Evolutionary conservation across 2,797 vertebrate genomes (phyloP), one percentile per base, ranked within the genome.

Genomic region (Bufotes viridis): DNA sequence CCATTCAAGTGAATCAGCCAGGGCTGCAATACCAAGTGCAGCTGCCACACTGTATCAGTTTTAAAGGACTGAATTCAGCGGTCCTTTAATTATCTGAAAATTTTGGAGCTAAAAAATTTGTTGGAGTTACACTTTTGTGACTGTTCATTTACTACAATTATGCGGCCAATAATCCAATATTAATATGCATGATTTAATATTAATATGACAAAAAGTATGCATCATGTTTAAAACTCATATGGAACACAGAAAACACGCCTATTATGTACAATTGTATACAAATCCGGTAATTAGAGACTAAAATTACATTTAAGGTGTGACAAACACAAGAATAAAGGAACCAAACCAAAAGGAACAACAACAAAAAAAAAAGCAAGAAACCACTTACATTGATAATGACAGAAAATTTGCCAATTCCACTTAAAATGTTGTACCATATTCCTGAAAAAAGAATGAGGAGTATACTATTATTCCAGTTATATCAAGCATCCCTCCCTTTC

Each of bases 321-420:
- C 17, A 12, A n/a, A 51, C 20, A 13, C 3, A 22, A 51, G 12
- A 75, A 75, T 51, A 75, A 75, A 22, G 22, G 49, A 53, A 72
- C 29, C 1, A 12, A 75, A n/a, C 29, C 2, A 34, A 34, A 34
- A 34, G 29, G 29, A 34, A 2, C 29, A 34, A 34, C 0, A 34
- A 34, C 2, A 34, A 0, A 2, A 6, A 42, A 42, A 42, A 42
- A 26, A n/a, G 6, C 14, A 5, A 20, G 17, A 51, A 53, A 79
- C 93, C 93, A 97, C 98, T 98, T 95, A 99, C 98, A 91, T 99
- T 99, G 94, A 97, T 99, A 94, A 99, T 99, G 90, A 99, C 98
- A 81, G 98, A 98, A 93, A 99, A 97, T 93, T 99, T 99, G 94
- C 98, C 99, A 90, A 99, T 98, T 87, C 97, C 95, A 89, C 96